Evolutionary conservation across 2,888 invertebrate genomes (phyloP), one percentile per base, ranked within the genome.

Genomic region (Diachrysia chrysitis): DNA sequence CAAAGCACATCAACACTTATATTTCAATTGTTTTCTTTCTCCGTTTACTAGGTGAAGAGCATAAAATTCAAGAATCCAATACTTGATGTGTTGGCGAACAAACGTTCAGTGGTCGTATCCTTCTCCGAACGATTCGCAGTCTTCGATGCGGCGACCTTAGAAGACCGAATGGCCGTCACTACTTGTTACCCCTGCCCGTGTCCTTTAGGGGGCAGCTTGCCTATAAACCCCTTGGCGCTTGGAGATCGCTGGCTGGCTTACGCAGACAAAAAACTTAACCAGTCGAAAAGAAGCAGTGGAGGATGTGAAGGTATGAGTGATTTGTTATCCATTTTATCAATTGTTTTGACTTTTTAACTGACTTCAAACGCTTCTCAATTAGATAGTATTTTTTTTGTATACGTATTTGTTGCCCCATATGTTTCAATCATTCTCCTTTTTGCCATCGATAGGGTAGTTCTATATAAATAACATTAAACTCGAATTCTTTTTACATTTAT

Each of bases 1-100:
- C 14, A 51, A 3, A 51, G 0, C 10, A 51, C 0, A 19, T 21
- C 3, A 5, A 48, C 10, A 2, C 12, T 21, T 51, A 12, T n/a
- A n/a, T 12, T 17, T 16, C 0, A 16, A 21, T n/a, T n/a, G 12
- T 32, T 46, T 1, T 46, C 4, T 7, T 19, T 69, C 67, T 66
- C 32, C 21, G 35, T 3, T 46, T 42, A 54, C 57, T 89, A 98
- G 96, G 97, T 98, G 17, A 98, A 98, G 90, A 97, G 97, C 87
- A 98, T 98, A 81, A 98, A 98, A 92, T 99, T 99, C 95, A 98
- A 98, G 94, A 98, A 97, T 90, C 97, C 97, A 0, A 97, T 99
- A 61, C 96, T 98, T 83, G 98, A 98, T 88, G 97, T 99, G 70
- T 91, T 98, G 78, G 98, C 98, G n/a, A 99, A 99, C 94, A 97